A percentile compares a stretch with the other conserved stretches of the same genome.
phyloP scores from a whole-genome alignment of 2,888 invertebrate genomes.

The Notodonta ziczac region DNA sequence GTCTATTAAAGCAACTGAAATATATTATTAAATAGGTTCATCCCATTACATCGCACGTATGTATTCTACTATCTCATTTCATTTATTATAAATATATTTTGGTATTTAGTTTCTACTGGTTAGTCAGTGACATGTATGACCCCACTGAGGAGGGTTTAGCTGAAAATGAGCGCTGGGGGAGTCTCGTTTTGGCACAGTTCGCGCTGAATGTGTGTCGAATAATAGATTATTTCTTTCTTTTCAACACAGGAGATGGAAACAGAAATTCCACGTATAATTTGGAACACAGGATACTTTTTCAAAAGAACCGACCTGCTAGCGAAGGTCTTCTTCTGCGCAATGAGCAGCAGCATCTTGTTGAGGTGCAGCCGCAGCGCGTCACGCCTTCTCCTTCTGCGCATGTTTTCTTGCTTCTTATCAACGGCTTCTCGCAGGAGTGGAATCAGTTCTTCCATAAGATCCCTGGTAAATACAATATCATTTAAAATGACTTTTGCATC shows the following conservation, averaged over 20 bases:
- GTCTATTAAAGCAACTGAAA: too few relatives aligned
- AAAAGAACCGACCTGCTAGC: constrained; percentile 85
- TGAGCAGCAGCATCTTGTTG: constrained; percentile 95
- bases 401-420: constrained; percentile 98
- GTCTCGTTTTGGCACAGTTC: too few relatives aligned
- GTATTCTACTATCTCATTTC: too few relatives aligned
- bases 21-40: too few relatives aligned
- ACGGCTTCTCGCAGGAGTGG: constrained; percentile 97
- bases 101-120: too few relatives aligned
- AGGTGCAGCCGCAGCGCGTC: constrained; percentile 97
- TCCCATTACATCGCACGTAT: too few relatives aligned
- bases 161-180: too few relatives aligned
- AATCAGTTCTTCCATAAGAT: constrained; percentile 97
- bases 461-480: constrained; percentile 84
- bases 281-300: neutral
- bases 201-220: too few relatives aligned
- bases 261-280: neutral
- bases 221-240: neutral
- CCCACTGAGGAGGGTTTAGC: too few relatives aligned
- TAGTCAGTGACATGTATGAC: too few relatives aligned
- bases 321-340: constrained; percentile 96
- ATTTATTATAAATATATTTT: too few relatives aligned
- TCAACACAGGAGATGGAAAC: neutral
- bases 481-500: too few relatives aligned
- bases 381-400: constrained; percentile 94